A percentile compares a stretch with the other conserved stretches of the same genome.
Conservation (phyloP, 2,888 invertebrate genomes). For the Arenicola marina region DNA sequence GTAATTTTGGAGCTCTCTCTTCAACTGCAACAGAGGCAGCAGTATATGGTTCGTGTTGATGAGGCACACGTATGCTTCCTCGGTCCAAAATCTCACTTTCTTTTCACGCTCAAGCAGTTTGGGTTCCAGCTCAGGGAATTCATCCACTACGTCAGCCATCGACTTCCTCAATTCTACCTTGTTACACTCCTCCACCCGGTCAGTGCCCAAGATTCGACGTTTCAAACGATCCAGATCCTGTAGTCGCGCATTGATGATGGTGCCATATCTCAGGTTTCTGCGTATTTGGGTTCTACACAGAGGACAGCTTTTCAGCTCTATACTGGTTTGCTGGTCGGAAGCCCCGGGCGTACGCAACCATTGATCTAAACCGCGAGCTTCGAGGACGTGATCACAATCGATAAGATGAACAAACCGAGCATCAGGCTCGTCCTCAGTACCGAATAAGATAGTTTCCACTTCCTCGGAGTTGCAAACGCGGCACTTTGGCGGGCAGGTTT, state of each 20-base stretch:
- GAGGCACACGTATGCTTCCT: too few relatives aligned
- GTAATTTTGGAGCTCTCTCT: too few relatives aligned
- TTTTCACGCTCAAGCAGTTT: too few relatives aligned
- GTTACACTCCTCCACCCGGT: too few relatives aligned
- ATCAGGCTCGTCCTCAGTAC: constrained; percentile 66
- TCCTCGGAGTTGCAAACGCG: constrained; percentile 64
- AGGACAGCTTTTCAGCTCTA: constrained; percentile 65
- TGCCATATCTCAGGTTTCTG: constrained; percentile 67
- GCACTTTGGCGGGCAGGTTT: constrained; percentile 71
- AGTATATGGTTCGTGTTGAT: too few relatives aligned
- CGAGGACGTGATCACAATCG: constrained; percentile 57
- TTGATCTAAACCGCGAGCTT: constrained; percentile 55
- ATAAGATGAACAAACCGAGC: constrained; percentile 59
- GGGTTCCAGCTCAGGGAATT: too few relatives aligned
- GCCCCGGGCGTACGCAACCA: constrained; percentile 40
- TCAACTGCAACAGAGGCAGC: too few relatives aligned
- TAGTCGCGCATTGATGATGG: constrained; percentile 65
- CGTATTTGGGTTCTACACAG: constrained; percentile 68
- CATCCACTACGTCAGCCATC: too few relatives aligned
- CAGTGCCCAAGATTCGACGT: too few relatives aligned
- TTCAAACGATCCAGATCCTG: too few relatives aligned
- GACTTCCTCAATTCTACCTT: too few relatives aligned
- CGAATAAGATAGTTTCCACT: constrained; percentile 60
- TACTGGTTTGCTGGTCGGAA: constrained; percentile 26
- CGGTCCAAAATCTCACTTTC: too few relatives aligned